Base-by-base conservation (phyloP, 1,140 invertebrate genomes). In the Chironomus striatipennis region DNA sequence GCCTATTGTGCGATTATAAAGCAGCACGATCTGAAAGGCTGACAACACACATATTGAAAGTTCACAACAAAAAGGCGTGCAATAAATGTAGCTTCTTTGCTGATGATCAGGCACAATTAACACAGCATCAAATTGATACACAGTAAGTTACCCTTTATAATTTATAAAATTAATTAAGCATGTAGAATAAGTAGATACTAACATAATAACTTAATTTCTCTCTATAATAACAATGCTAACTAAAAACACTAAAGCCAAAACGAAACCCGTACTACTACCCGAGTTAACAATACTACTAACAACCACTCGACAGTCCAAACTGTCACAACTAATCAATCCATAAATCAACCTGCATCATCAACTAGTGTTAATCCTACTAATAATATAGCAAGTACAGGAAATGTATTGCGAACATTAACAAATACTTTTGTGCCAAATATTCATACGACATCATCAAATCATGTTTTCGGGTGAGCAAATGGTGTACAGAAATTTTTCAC, bases 1-100 rank as follows among this genome's bases (percentile, higher is more conserved):
- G 94, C 82, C 88, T 89, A 72, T 85, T 96, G 12, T 96, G 94
- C 82, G 93, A 96, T 79, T 96, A 95, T 83, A 95, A 95, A 85
- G 93, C 94, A 67, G 93, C 93, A 12, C 86, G 93, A 65, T 90
- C 93, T 20, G 93, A 95, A 81, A 86, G 93, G 73, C 85, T 96
- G 8, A 89, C 93, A 42, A 95, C 93, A 3, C 94, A 96, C 82
- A 92, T 95, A 17, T 85, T 93, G 43, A 95, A 95, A 82, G 93
- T 96, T 73, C 94, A 96, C 83, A 95, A 94, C 80, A 94, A 94
- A 81, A 87, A 92, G 76, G 90, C 93, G 7, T 96, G 94, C 83
- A 91, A 89, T 77, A 92, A 93, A 81, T 96, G 94, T 80, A 89
- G 88, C 76, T 95, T 91, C 83, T 83, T 95, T 43, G 92, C 91